Evolutionary conservation across 2,888 invertebrate genomes (phyloP), one percentile per base, ranked within the genome.

Genomic region (Platycheirus rosarum): DNA sequence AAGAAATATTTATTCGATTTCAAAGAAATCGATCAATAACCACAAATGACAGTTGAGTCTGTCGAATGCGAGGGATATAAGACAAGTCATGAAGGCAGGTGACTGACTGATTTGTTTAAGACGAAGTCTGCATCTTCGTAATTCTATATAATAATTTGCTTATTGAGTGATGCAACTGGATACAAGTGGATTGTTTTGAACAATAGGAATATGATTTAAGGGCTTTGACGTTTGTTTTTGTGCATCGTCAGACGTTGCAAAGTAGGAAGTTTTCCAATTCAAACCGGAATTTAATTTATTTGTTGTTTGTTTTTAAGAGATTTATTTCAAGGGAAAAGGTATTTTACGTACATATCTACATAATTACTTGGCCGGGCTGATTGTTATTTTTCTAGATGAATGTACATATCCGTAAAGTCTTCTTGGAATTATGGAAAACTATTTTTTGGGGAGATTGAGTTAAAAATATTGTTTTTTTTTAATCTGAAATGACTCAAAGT

Each of bases 131-230:
- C 14, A 29, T 18, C n/a, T n/a, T 29, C 2, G 18, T 13, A 16
- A 55, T 48, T 48, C 16, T 9, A 48, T n/a, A n/a, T n/a, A n/a
- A 63, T 18, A 42, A 53, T 42, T 66, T 53, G n/a, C 32, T 9
- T 14, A 14, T 8, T 65, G 37, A 1, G 14, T 5, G 46, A 16
- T 40, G 20, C 8, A 9, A 26, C 26, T 18, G 48, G 26, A 55
- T 46, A n/a, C n/a, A n/a, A n/a, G n/a, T 57, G 48, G 49, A 60
- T 70, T 70, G 48, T 60, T 60, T 60, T 60, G 44, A 8, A n/a
- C 35, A 20, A 35, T 18, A 20, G 18, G 18, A 7, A n/a, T n/a
- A n/a, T n/a, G n/a, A n/a, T 26, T 37, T 8, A 3, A 8, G 37
- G 48, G 16, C 26, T 37, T 3, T 14, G 57, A 40, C 55, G 53